Percentiles rank a stretch among this genome's conserved stretches.
Evolutionary conservation across 2,113 vertebrate genomes (phyloP).

Genomic region (Gallinago undulata): DNA sequence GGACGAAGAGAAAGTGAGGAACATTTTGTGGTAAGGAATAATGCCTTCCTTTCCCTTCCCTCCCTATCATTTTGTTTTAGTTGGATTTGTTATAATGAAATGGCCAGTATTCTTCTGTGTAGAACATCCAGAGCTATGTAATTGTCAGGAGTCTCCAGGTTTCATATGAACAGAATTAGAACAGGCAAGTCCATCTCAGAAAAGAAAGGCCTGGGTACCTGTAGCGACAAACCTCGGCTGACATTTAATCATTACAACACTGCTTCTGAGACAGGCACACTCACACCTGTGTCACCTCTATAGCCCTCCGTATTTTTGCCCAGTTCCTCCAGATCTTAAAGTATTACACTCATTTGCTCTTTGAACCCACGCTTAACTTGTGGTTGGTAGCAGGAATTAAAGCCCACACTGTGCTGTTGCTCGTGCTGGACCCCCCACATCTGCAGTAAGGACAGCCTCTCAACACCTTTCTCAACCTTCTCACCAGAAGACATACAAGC

Average conservation of each 20-base stretch:
- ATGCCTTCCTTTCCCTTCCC: conserved; percentile 4
- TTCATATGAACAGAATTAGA: background rate
- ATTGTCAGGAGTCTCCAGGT: background rate
- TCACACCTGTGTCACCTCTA: background rate
- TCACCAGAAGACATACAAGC: background rate
- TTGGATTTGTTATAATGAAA: conserved; percentile 30
- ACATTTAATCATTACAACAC: background rate
- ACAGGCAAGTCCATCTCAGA: background rate
- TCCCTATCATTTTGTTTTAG: conserved; percentile 32
- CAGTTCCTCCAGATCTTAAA: background rate
- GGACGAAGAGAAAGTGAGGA: conserved; percentile 10
- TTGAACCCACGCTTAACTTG: background rate
- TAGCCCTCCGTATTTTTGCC: background rate
- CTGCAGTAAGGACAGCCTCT: background rate
- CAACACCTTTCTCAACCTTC: conserved; percentile 10
- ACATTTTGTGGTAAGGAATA: conserved; percentile 48
- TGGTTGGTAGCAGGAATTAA: background rate
- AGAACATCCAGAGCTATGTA: conserved; percentile 7
- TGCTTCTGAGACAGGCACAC: background rate
- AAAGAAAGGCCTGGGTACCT: background rate
- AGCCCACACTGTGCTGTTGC: background rate
- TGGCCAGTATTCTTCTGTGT: background rate
- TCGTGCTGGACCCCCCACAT: background rate
- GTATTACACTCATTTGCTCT: background rate
- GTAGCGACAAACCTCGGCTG: background rate